phyloP scores from a whole-genome alignment of 1,140 invertebrate species.

The Musca vetustissima region DNA sequence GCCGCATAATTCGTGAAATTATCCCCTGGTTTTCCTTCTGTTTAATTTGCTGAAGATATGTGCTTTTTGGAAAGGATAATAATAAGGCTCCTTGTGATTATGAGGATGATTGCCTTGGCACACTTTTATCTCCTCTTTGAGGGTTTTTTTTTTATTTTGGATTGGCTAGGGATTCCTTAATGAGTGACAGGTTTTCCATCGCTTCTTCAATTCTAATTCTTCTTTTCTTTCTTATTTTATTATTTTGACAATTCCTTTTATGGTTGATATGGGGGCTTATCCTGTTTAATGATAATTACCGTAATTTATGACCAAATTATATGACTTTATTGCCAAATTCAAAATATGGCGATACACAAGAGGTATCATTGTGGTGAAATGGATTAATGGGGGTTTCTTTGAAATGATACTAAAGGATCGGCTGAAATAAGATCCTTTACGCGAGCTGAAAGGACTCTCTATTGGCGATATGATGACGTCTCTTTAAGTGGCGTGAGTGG shows the following conservation, averaged over 20 bases:
- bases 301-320: background rate
- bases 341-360: no score
- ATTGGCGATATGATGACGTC: no score
- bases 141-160: background rate
- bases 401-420: no score
- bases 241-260: no score
- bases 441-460: no score
- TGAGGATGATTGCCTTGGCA: conserved; percentile 7
- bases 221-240: no score
- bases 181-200: conserved; percentile 6
- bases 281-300: background rate
- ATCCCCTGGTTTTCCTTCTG: background rate
- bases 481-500: no score
- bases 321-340: background rate
- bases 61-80: background rate
- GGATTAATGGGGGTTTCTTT: no score
- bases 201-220: no score
- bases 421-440: no score
- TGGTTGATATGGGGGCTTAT: background rate
- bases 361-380: no score
- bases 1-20: conserved; percentile 15
- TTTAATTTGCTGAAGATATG: background rate
- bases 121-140: background rate
- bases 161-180: conserved; percentile 9
- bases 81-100: background rate